A percentile compares a stretch with the other conserved stretches of the same genome.
Conservation (phyloP, 2,797 vertebrate genomes). For the Clarias platycephalus region DNA sequence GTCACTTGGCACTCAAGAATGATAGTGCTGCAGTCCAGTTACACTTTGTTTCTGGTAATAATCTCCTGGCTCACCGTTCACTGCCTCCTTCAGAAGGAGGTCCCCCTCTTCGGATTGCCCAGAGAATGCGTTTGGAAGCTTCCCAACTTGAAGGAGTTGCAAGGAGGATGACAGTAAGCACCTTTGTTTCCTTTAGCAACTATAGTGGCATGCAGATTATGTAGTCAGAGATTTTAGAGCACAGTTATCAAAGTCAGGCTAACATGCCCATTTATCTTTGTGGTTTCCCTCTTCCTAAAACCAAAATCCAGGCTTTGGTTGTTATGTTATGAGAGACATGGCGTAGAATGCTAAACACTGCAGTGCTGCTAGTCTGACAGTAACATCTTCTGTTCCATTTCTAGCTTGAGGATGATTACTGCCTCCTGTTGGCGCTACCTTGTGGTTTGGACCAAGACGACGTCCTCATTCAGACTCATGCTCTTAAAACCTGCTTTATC, state of each 20-base stretch:
- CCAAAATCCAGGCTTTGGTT: background rate
- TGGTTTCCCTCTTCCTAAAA: background rate
- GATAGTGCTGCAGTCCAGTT: constrained; percentile 96
- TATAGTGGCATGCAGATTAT: background rate
- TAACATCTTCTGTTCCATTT: background rate
- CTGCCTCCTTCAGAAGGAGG: constrained; percentile 92
- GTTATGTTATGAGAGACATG: background rate
- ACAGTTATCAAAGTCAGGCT: background rate
- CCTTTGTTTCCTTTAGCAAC: constrained; percentile 13
- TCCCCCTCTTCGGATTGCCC: constrained; percentile 90
- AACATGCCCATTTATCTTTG: background rate
- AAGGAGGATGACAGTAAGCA: constrained; percentile 93
- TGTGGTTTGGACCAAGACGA: constrained; percentile 98
- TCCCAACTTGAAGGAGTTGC: constrained; percentile 95
- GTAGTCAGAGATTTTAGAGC: background rate
- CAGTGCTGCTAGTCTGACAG: background rate
- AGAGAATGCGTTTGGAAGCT: constrained; percentile 95
- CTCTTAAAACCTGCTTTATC: constrained; percentile 95
- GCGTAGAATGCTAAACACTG: background rate
- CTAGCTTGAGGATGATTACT: constrained; percentile 97
- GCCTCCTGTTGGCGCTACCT: constrained; percentile 92
- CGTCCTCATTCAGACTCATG: constrained; percentile 93
- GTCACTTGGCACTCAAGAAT: constrained; percentile 93
- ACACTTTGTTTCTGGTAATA: constrained; percentile 97
- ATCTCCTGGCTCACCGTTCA: constrained; percentile 90